Evolutionary conservation across 2,797 vertebrate species (phyloP).

Genomic region (Danionella dracula): DNA sequence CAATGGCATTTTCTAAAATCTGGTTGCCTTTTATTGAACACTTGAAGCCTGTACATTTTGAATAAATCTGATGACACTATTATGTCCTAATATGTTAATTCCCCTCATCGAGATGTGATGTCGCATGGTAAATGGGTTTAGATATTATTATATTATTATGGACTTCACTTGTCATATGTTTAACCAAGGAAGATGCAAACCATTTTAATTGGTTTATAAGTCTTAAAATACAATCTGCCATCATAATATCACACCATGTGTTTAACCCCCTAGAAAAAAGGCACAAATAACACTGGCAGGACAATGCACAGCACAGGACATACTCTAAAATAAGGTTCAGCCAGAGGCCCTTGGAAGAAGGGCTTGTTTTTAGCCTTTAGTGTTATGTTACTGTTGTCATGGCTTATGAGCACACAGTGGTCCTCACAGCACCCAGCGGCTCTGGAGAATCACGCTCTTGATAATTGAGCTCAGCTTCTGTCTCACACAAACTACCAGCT

Average conservation of each 20-base stretch:
- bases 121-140: no score
- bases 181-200: no score
- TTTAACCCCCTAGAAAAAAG: neutral
- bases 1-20: no score
- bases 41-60: no score
- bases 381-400: slow-evolving; percentile 39
- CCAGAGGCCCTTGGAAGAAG: slow-evolving; percentile 27
- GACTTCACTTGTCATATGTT: no score
- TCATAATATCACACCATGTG: slow-evolving; percentile 4
- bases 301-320: neutral
- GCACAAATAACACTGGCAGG: neutral
- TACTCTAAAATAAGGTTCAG: slow-evolving; percentile 21
- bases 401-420: slow-evolving; percentile 27
- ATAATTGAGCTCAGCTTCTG: slow-evolving; percentile 29
- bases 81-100: no score
- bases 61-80: no score
- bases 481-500: slow-evolving; percentile 1
- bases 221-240: no score
- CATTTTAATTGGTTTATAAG: no score
- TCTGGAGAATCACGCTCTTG: neutral
- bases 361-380: slow-evolving; percentile 35
- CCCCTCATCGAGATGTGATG: no score
- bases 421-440: slow-evolving; percentile 14
- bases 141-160: no score
- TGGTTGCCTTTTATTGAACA: no score